Evolutionary conservation across 2,888 invertebrate species (phyloP).

Genomic region (Pasiphila rectangulata): DNA sequence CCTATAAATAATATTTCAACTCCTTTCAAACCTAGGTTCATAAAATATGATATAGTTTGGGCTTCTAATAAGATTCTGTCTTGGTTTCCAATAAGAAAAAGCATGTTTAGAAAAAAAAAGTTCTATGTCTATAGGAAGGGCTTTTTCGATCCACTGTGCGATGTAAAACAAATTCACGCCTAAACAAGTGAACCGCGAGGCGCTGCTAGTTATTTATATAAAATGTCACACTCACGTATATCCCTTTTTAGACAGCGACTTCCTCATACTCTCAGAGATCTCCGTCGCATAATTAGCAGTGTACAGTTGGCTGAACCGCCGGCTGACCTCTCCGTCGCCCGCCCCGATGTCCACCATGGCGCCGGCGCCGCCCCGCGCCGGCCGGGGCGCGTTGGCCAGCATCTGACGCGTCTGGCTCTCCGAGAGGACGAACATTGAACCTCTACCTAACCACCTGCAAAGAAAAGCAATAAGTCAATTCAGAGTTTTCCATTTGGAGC

Average conservation of each 20-base stretch:
- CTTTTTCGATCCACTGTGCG: slow-evolving; percentile 84
- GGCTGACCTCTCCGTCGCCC: slow-evolving; percentile 96
- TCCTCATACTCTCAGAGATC: slow-evolving; percentile 93
- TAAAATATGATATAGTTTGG: too few species aligned
- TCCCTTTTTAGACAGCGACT: slow-evolving; percentile 86
- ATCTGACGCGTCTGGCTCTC: slow-evolving; percentile 87
- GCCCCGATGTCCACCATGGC: slow-evolving; percentile 93
- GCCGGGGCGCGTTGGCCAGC: slow-evolving; percentile 58
- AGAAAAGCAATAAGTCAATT: not conserved
- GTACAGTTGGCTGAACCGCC: slow-evolving; percentile 88
- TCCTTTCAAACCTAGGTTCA: too few species aligned
- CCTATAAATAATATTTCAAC: too few species aligned
- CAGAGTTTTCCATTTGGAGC: too few species aligned
- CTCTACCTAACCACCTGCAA: slow-evolving; percentile 89
- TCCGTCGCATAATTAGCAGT: slow-evolving; percentile 92
- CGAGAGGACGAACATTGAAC: slow-evolving; percentile 98
- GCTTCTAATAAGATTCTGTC: too few species aligned
- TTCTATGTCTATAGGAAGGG: too few species aligned
- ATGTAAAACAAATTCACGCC: slow-evolving; percentile 86
- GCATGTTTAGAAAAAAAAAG: too few species aligned
- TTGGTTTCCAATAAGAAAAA: too few species aligned
- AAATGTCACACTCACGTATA: slow-evolving; percentile 83
- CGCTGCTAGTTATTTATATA: not conserved
- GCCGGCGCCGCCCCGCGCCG: slow-evolving; percentile 35
- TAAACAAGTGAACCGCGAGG: slow-evolving; percentile 85